Percentiles rank a stretch among this genome's conserved stretches.
Evolutionary conservation across 2,113 vertebrate species (phyloP).

Genomic region (Henicopernis longicauda): DNA sequence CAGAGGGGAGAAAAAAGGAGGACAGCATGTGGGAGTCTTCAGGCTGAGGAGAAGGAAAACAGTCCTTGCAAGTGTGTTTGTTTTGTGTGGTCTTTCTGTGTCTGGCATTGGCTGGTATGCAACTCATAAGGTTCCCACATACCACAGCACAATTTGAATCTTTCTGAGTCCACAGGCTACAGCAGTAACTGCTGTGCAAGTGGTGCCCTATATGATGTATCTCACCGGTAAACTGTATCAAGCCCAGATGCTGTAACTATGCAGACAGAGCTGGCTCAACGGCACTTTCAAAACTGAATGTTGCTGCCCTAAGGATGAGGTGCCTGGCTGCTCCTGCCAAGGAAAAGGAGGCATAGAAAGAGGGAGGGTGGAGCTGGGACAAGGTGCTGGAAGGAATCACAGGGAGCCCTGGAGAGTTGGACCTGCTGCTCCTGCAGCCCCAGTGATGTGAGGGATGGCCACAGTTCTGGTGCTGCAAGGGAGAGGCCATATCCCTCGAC

Average conservation of each 20-base stretch:
- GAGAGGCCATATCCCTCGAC: not conserved
- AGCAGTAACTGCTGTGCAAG: not conserved
- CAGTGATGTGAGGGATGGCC: not conserved
- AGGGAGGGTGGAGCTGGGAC: not conserved
- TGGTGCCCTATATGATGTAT: not conserved
- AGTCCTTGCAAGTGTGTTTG: not conserved
- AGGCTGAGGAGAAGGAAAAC: not conserved
- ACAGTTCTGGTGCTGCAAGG: not conserved
- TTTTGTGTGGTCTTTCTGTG: not conserved
- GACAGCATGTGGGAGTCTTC: not conserved
- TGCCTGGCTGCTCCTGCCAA: not conserved
- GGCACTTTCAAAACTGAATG: not conserved
- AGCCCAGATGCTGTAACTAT: not conserved
- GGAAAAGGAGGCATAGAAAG: not conserved
- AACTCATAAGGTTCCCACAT: not conserved
- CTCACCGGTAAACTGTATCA: not conserved
- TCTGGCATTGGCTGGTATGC: not conserved
- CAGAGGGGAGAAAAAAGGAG: not conserved
- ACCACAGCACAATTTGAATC: not conserved
- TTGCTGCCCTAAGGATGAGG: not conserved
- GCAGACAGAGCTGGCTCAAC: not conserved
- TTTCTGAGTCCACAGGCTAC: not conserved
- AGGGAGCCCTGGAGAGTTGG: not conserved
- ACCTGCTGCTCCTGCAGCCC: not conserved
- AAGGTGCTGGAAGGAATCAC: not conserved